Evolutionary conservation across 2,888 invertebrate genomes (phyloP).

Genomic region (Cabera pusaria): DNA sequence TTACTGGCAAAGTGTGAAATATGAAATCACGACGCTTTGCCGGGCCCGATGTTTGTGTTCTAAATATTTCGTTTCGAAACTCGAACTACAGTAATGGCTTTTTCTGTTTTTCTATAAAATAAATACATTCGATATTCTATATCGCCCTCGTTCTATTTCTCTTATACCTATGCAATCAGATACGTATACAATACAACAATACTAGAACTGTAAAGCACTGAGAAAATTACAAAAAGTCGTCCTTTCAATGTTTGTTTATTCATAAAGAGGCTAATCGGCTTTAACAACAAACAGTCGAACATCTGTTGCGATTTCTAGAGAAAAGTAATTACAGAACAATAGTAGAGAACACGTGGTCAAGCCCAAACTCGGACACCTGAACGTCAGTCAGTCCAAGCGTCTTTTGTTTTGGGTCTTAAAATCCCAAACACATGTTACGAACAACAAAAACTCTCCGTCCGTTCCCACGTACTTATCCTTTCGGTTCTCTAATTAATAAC

Average conservation of each 20-base stretch:
- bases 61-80: conserved; percentile 77
- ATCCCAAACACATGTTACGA: conserved; percentile 64
- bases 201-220: conserved; percentile 32
- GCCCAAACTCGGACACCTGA: conserved; percentile 54
- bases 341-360: conserved; percentile 59
- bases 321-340: conserved; percentile 52
- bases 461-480: conserved; percentile 76
- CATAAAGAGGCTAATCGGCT: conserved; percentile 42
- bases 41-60: conserved; percentile 73
- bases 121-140: conserved; percentile 54
- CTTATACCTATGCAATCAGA: conserved; percentile 16
- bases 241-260: conserved; percentile 45
- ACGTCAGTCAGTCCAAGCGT: conserved; percentile 30
- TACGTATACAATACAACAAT: conserved; percentile 28
- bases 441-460: conserved; percentile 38
- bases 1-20: conserved; percentile 77
- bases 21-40: conserved; percentile 81
- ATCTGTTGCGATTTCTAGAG: conserved; percentile 62
- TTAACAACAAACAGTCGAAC: conserved; percentile 52
- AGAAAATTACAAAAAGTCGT: conserved; percentile 36
- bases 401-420: conserved; percentile 58
- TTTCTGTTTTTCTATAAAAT: conserved; percentile 55
- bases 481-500: conserved; percentile 73
- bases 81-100: conserved; percentile 54
- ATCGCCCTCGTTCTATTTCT: conserved; percentile 63